Percentiles rank a stretch among this genome's conserved stretches.
Conservation (phyloP, 2,888 invertebrate species). For the Pseudococcus longispinus region DNA sequence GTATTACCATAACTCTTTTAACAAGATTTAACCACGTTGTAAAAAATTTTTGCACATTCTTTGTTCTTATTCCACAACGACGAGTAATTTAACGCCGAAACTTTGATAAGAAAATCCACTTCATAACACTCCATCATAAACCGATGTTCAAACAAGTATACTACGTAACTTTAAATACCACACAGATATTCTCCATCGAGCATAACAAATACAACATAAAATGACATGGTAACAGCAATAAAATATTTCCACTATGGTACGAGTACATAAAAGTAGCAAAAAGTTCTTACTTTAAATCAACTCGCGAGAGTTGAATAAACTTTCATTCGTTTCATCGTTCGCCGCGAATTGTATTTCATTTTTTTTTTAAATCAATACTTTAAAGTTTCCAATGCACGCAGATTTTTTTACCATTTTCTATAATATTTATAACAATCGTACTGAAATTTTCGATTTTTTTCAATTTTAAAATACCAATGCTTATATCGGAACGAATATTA, state of each 20-base stretch:
- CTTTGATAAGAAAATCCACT: neutral
- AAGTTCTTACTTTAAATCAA: neutral
- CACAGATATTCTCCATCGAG: neutral
- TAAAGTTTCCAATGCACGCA: neutral
- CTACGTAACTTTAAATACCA: neutral
- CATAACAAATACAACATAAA: neutral
- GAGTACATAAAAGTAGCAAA: neutral
- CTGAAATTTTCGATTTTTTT: neutral
- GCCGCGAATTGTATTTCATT: neutral
- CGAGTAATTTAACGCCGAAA: neutral
- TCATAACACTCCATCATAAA: neutral
- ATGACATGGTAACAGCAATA: neutral
- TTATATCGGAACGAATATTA: too few relatives aligned
- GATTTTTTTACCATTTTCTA: neutral
- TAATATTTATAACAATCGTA: neutral
- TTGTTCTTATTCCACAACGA: neutral
- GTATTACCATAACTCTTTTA: neutral
- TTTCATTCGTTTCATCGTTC: neutral
- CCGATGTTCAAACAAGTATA: neutral
- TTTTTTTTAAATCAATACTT: neutral
- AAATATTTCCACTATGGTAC: neutral
- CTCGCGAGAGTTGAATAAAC: constrained; percentile 1
- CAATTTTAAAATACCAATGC: neutral
- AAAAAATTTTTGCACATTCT: neutral
- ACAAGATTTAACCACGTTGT: neutral